Percentiles rank a stretch among this genome's conserved stretches.
These are phyloP conservation scores for Dasyprocta punctata DNA, from an alignment of 2,113 vertebrate genomes.

Conservation along the genomic window DNA sequence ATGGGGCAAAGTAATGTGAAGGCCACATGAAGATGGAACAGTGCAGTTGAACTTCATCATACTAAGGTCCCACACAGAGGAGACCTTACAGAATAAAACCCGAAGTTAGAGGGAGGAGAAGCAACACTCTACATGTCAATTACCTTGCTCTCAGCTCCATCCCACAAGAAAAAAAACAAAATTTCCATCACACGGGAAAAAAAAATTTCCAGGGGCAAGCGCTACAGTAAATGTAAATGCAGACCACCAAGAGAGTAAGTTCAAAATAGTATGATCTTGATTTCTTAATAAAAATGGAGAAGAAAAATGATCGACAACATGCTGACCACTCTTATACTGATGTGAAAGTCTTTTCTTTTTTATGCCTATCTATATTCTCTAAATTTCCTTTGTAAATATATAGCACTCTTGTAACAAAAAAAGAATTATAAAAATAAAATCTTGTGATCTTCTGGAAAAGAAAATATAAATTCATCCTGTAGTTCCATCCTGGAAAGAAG, in stretches of 20 bases:
- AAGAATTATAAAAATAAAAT: background rate
- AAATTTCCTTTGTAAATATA: conserved; percentile 30
- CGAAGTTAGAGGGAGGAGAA: background rate
- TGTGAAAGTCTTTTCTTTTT: background rate
- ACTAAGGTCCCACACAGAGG: background rate
- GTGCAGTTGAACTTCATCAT: background rate
- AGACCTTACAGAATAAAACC: background rate
- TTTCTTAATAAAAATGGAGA: conserved; percentile 21
- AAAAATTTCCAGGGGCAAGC: background rate
- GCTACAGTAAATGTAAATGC: background rate
- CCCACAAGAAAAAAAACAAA: background rate
- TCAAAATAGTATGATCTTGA: background rate
- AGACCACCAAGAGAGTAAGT: background rate
- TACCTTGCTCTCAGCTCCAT: background rate
- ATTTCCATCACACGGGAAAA: background rate
- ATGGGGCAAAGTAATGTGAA: background rate
- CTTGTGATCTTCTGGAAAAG: background rate
- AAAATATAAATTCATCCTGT: background rate
- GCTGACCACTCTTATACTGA: background rate
- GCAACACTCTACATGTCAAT: background rate
- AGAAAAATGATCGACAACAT: background rate
- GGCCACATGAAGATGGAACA: background rate
- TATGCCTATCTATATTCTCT: background rate
- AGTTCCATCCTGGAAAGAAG: background rate
- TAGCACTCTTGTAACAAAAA: background rate